phyloP scores from a whole-genome alignment of 2,888 invertebrate species.

The Cheilosia vulpina region DNA sequence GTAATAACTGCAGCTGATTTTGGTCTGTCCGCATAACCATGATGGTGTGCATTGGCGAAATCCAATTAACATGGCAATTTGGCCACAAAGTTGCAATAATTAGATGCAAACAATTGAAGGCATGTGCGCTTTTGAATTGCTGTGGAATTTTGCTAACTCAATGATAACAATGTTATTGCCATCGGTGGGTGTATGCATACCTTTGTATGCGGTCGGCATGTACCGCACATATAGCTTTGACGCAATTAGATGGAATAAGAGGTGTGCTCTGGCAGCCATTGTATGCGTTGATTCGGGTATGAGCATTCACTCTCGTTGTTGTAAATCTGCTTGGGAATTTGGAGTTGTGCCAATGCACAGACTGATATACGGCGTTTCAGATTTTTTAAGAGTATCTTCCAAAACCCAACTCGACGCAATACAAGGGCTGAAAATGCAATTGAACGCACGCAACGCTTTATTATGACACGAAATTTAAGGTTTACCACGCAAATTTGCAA shows the following conservation, averaged over 20 bases:
- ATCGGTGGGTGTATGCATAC: neutral
- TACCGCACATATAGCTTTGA: neutral
- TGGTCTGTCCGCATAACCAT: constrained; percentile 9
- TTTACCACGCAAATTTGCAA: too few species aligned
- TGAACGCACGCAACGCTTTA: too few species aligned
- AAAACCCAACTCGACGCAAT: too few species aligned
- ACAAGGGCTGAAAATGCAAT: too few species aligned
- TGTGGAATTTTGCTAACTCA: constrained; percentile 35
- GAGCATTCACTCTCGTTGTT: too few species aligned
- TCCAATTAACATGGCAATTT: constrained; percentile 64
- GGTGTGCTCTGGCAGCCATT: constrained; percentile 9
- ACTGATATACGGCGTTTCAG: too few species aligned
- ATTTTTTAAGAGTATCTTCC: too few species aligned
- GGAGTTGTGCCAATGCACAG: too few species aligned
- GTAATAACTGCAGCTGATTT: constrained; percentile 27
- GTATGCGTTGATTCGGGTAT: neutral
- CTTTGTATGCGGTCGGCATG: too few species aligned
- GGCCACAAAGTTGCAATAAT: constrained; percentile 67
- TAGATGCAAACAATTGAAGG: constrained; percentile 52
- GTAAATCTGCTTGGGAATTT: too few species aligned
- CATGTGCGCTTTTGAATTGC: constrained; percentile 25
- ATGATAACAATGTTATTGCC: constrained; percentile 29
- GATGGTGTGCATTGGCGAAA: constrained; percentile 17
- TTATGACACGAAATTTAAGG: too few species aligned
- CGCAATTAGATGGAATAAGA: constrained; percentile 41